phyloP scores from a whole-genome alignment of 2,888 invertebrate species.

The Maniola hyperantus region DNA sequence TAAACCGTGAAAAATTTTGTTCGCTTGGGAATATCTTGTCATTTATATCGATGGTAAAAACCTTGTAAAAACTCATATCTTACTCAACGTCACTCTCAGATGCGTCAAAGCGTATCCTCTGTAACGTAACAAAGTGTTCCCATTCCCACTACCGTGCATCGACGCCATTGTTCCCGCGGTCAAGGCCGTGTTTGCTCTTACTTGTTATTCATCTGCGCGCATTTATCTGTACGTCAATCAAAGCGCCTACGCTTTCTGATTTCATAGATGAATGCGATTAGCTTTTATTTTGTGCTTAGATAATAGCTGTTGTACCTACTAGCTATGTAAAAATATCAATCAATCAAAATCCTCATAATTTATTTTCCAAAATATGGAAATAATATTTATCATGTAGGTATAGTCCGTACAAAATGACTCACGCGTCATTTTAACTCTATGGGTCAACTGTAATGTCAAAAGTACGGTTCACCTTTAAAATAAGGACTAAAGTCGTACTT shows the following conservation, averaged over 20 bases:
- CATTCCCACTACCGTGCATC: slow-evolving; percentile 35
- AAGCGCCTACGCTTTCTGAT: slow-evolving; percentile 30
- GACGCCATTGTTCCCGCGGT: slow-evolving; percentile 41
- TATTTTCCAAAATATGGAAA: too few species aligned
- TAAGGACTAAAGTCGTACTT: too few species aligned
- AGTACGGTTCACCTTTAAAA: too few species aligned
- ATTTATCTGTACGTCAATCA: slow-evolving; percentile 34
- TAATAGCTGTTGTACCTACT: background rate
- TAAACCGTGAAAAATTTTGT: too few species aligned
- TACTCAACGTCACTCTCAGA: slow-evolving; percentile 25
- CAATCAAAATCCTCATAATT: too few species aligned
- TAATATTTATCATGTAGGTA: too few species aligned
- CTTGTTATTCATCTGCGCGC: slow-evolving; percentile 20
- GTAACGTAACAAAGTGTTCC: slow-evolving; percentile 26
- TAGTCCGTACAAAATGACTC: too few species aligned
- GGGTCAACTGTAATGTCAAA: too few species aligned
- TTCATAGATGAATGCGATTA: background rate
- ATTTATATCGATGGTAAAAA: too few species aligned
- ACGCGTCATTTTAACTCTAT: too few species aligned
- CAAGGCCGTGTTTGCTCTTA: slow-evolving; percentile 47
- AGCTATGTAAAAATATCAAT: too few species aligned
- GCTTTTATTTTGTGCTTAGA: background rate
- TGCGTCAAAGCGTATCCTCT: slow-evolving; percentile 33
- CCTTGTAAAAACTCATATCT: background rate
- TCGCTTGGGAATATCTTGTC: too few species aligned